Evolutionary conservation across 2,797 vertebrate species (phyloP), one percentile per base, ranked within the genome.

Genomic region (Falco biarmicus): DNA sequence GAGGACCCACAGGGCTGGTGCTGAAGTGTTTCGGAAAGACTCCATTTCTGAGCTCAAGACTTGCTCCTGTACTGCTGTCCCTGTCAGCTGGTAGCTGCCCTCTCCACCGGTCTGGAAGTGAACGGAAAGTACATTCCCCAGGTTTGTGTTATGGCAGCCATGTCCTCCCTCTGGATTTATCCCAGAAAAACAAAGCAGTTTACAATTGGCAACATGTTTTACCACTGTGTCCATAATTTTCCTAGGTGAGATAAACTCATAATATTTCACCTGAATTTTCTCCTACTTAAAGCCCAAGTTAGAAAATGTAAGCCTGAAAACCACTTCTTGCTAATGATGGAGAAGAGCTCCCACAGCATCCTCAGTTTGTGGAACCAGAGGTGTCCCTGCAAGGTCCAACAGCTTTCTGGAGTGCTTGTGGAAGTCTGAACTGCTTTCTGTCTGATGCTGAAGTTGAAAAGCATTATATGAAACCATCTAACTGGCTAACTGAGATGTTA

Each of bases 361-460:
- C 51, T 18, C 9, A 7, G 10, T 10, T 6, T 24, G 11, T 11
- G 15, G 43, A 28, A 45, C 14, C 3, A 8, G 29, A 15, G 16
- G 45, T 5, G 14, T 24, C 39, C 31, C 54, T 19, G 70, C 16
- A 6, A 11, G 22, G 54, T 19, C 53, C 1, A 0, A 10, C 56
- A 76, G 57, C 13, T 66, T 28, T 60, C 76, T 57, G 75, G n/a
- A 21, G 31, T 84, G 61, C 24, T 37, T 16, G 9, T 64, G 57
- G 56, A 53, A n/a, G 24, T 17, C 70, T 68, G n/a, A 39, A 29
- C 60, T 37, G 48, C 45, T 53, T 17, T 50, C 50, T 59, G 28
- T 10, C 53, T 24, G 45, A 54, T 19, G 20, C 19, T 24, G 28
- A 43, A 16, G 13, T 5, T 34, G 56, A 54, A 59, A 60, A 69